A percentile compares a stretch with the other conserved stretches of the same genome.
Evolutionary conservation across 2,888 invertebrate genomes (phyloP).

Genomic region (Teinopalpus imperialis): DNA sequence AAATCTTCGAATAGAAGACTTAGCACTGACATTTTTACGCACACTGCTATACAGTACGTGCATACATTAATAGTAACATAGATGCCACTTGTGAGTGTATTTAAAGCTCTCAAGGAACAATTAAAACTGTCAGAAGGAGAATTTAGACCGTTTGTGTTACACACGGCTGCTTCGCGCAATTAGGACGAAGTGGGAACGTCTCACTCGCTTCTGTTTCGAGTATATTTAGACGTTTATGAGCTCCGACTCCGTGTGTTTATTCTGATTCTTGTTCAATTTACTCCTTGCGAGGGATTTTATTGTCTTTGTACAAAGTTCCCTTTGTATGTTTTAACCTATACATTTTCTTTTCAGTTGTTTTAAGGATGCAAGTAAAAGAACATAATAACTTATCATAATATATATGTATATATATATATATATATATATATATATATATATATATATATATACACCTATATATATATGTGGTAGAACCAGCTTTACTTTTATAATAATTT

Average conservation of each 20-base stretch:
- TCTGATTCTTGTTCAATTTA: constrained; percentile 25
- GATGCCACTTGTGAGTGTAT: constrained; percentile 57
- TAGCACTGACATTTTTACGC: constrained; percentile 43
- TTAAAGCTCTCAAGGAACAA: constrained; percentile 54
- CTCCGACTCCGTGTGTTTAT: constrained; percentile 34
- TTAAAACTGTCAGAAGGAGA: constrained; percentile 55
- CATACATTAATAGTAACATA: constrained; percentile 64
- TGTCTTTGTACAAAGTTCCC: constrained; percentile 13
- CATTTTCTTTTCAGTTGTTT: too few relatives aligned
- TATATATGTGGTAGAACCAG: too few relatives aligned
- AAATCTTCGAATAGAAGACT: constrained; percentile 43
- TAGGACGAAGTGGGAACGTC: constrained; percentile 39
- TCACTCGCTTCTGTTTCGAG: constrained; percentile 34
- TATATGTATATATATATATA: too few relatives aligned
- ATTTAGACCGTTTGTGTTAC: constrained; percentile 46
- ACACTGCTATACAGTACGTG: constrained; percentile 37
- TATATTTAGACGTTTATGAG: constrained; percentile 47
- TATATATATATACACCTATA: too few relatives aligned
- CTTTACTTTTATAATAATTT: too few relatives aligned
- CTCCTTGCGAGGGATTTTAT: constrained; percentile 18
- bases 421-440: too few relatives aligned
- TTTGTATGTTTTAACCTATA: too few relatives aligned
- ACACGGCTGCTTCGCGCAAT: constrained; percentile 42
- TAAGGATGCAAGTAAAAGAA: too few relatives aligned
- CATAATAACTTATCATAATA: too few relatives aligned